phyloP scores from a whole-genome alignment of 2,113 vertebrate genomes.

The Heterotis niloticus region DNA sequence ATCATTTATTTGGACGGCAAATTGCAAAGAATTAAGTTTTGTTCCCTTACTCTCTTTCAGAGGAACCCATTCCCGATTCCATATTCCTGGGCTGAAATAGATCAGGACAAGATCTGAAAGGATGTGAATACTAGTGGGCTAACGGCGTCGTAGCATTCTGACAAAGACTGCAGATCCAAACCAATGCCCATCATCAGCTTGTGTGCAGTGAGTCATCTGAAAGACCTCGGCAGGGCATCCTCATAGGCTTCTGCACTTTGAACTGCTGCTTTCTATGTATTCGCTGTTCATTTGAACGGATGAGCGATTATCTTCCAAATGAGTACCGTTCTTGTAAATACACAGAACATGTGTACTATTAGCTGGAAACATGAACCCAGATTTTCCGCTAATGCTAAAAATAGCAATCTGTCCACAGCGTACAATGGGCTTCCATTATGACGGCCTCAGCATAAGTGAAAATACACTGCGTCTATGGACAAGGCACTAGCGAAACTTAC shows the following conservation, averaged over 20 bases:
- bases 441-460: background rate
- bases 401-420: background rate
- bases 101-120: conserved; percentile 6
- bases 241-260: background rate
- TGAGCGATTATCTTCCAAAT: conserved; percentile 15
- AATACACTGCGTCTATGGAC: background rate
- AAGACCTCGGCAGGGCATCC: conserved; percentile 1
- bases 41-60: background rate
- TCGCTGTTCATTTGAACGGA: conserved; percentile 20
- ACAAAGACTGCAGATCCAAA: conserved; percentile 10
- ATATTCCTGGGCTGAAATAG: background rate
- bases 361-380: background rate
- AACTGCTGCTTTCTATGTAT: conserved; percentile 3
- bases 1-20: conserved; percentile 24
- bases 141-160: background rate
- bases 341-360: background rate
- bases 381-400: background rate
- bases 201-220: background rate
- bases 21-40: conserved; percentile 15
- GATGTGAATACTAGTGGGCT: conserved; percentile 20
- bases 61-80: conserved; percentile 13
- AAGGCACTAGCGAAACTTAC: too few relatives aligned
- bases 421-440: background rate
- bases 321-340: conserved; percentile 4
- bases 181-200: conserved; percentile 7